Conservation (phyloP, 2,888 invertebrate genomes). For the Cataglyphis altisquamis region DNA sequence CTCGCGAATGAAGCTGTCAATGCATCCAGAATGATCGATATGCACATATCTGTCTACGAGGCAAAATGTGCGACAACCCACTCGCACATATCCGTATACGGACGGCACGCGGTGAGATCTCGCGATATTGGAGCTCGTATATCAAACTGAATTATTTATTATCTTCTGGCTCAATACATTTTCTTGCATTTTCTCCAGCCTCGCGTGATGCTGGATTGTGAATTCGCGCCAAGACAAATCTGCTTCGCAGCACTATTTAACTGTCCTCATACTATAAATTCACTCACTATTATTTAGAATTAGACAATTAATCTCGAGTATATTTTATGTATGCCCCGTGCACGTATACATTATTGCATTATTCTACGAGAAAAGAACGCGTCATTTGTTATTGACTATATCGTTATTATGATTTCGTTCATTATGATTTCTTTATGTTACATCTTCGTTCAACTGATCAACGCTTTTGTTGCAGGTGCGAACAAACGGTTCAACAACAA, state of each 20-base stretch:
- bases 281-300: neutral
- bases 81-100: constrained; percentile 59
- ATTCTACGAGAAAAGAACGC: neutral
- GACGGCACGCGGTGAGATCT: constrained; percentile 52
- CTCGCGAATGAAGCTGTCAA: constrained; percentile 63
- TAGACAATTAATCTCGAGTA: constrained; percentile 10
- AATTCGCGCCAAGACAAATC: neutral
- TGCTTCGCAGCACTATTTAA: constrained; percentile 7
- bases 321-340: neutral
- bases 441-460: constrained; percentile 69
- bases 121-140: constrained; percentile 58
- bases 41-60: constrained; percentile 52
- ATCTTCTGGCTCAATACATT: constrained; percentile 55
- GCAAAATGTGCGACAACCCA: constrained; percentile 56
- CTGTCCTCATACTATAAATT: neutral
- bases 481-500: constrained; percentile 71
- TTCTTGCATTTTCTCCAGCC: constrained; percentile 51
- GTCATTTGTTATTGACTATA: neutral
- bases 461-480: constrained; percentile 70
- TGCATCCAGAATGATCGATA: constrained; percentile 61
- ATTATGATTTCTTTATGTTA: constrained; percentile 48
- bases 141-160: constrained; percentile 64
- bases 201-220: constrained; percentile 18
- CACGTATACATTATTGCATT: neutral
- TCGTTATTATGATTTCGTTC: neutral